A percentile compares a stretch with the other conserved stretches of the same genome.
phyloP scores from a whole-genome alignment of 2,113 vertebrate genomes.

The Xiphias gladius region DNA sequence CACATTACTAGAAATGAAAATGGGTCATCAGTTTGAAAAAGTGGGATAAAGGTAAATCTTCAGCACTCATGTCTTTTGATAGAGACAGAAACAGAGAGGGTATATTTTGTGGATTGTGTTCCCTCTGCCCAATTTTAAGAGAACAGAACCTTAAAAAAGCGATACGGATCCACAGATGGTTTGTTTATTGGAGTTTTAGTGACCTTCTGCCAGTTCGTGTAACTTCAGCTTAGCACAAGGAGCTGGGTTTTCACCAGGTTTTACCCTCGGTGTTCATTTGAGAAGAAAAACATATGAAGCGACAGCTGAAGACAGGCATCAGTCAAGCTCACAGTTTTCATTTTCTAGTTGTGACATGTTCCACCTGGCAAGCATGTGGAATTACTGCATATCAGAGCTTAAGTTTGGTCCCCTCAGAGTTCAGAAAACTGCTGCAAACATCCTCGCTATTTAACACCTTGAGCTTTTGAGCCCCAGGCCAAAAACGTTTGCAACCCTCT shows the following conservation, averaged over 20 bases:
- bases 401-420: not conserved
- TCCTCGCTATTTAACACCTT: not conserved
- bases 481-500: not conserved
- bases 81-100: not conserved
- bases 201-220: not conserved
- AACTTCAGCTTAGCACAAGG: not conserved
- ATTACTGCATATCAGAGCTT: rapidly evolving
- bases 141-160: too few relatives aligned
- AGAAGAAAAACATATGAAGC: not conserved
- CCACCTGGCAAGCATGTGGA: not conserved
- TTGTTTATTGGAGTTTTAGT: not conserved
- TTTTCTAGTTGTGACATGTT: not conserved
- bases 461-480: not conserved
- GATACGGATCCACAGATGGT: not conserved
- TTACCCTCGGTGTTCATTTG: not conserved
- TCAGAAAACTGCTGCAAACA: not conserved
- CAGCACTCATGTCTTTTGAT: too few relatives aligned
- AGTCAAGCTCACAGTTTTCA: not conserved
- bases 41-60: not conserved
- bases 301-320: not conserved
- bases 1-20: not conserved
- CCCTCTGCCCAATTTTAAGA: not conserved
- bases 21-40: not conserved
- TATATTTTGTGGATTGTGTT: not conserved
- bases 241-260: too few relatives aligned